phyloP scores from a whole-genome alignment of 2,797 vertebrate genomes.

The Galagoides demidoff region DNA sequence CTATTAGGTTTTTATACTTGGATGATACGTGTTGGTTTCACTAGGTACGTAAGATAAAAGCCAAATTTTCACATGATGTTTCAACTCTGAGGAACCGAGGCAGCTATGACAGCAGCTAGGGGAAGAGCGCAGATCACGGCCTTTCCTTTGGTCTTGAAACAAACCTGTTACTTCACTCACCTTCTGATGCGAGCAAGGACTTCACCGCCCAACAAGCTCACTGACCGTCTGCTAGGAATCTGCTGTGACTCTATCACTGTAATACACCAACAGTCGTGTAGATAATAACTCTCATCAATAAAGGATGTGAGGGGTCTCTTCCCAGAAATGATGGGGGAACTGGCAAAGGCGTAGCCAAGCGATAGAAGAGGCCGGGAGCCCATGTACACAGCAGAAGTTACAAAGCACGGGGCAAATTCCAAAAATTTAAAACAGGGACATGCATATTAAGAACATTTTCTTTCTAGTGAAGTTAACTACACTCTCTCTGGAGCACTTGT shows the following conservation, averaged over 20 bases:
- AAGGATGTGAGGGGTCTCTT: neutral
- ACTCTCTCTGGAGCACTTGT: neutral
- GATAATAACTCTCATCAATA: neutral
- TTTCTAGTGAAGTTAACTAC: neutral
- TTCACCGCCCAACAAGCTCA: neutral
- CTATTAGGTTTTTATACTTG: neutral
- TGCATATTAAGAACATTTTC: neutral
- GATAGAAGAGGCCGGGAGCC: neutral
- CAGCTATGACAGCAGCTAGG: neutral
- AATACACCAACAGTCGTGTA: neutral
- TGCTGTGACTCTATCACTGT: accelerated
- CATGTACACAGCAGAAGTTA: neutral
- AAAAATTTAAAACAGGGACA: neutral
- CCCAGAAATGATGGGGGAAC: neutral
- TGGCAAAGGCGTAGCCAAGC: neutral
- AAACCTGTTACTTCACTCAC: accelerated
- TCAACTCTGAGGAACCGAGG: neutral
- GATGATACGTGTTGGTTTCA: neutral
- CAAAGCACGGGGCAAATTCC: neutral
- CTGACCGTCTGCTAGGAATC: too few species aligned
- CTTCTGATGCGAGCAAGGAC: accelerated
- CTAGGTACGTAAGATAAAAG: neutral
- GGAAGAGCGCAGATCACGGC: neutral
- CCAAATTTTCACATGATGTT: neutral
- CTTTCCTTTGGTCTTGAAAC: neutral